phyloP scores from a whole-genome alignment of 2,113 vertebrate genomes.

The Dendropsophus ebraccatus region DNA sequence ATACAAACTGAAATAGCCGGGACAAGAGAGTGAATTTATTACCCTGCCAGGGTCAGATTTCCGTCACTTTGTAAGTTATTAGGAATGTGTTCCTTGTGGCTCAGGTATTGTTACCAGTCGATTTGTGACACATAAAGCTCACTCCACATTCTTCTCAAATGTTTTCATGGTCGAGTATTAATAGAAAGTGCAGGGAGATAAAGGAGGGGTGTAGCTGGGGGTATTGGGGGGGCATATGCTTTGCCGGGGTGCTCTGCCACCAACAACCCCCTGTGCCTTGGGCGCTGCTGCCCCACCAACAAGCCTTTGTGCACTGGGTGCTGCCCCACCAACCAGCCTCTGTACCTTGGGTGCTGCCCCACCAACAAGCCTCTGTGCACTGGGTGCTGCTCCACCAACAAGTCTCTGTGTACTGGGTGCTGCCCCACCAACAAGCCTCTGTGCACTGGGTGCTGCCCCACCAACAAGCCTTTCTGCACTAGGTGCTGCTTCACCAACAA shows the following conservation, averaged over 20 bases:
- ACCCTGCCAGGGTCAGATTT: conserved; percentile 80
- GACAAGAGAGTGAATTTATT: conserved; percentile 77
- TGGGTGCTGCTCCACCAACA: not conserved
- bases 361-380: not conserved
- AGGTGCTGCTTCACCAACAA: not conserved
- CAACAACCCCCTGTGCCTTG: not conserved
- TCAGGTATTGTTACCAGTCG: conserved; percentile 74
- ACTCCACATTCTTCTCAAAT: conserved; percentile 73
- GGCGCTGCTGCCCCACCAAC: not conserved
- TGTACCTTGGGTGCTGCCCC: not conserved
- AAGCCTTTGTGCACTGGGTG: not conserved
- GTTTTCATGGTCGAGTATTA: conserved; percentile 77
- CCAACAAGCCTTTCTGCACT: not conserved
- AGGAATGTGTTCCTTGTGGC: conserved; percentile 77
- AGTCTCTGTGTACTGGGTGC: not conserved
- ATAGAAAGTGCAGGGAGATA: conserved; percentile 59
- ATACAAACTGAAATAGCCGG: conserved; percentile 68
- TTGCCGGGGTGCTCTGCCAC: too few species aligned
- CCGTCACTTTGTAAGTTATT: conserved; percentile 81
- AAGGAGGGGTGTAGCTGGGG: not conserved
- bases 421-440: too few species aligned
- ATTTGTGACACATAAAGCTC: conserved; percentile 80
- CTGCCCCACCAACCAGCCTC: not conserved
- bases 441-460: too few species aligned
- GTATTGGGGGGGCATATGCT: not conserved